Evolutionary conservation across 2,113 vertebrate species (phyloP), one percentile per base, ranked within the genome.

Genomic region (Dipodomys stephensi): DNA sequence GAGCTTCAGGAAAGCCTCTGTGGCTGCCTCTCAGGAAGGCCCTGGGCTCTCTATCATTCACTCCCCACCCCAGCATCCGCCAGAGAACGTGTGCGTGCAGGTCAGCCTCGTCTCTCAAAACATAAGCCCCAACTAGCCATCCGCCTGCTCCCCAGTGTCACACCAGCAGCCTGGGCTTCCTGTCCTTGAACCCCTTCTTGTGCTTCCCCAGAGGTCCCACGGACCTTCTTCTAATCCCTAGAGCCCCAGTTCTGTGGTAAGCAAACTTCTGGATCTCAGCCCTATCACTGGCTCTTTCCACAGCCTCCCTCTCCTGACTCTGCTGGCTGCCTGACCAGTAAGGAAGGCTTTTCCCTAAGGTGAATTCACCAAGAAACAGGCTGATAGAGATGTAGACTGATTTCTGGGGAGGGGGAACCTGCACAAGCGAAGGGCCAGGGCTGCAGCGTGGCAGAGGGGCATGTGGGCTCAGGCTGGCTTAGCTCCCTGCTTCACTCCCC

Each of bases 401-500:
- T 49, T 49, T 49, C 49, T 0, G 15, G 12, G 65, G 46, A 46
- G 60, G 32, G 0, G 22, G 20, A 67, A 60, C 15, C 4, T 10
- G 1, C 67, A 72, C 10, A 7, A 68, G 69, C 35, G 23, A 62
- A 6, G 28, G 12, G 7, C 28, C 30, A 64, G 18, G 64, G 39
- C 64, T 32, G 30, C 27, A 6, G n/a, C 1, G 0, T 32, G 76
- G 77, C 44, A 20, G 49, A 73, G 7, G 68, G 11, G 27, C 1
- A 0, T 35, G 68, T 23, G 65, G 72, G 46, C 71, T 2, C 2
- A 16, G 62, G 6, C 0, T 4, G 5, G 13, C 6, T 20, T 2
- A 4, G 39, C 57, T 32, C 23, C 16, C 44, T 2, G 0, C 7
- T 2, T 86, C 74, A 93, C 64, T 76, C 78, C 64, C 57, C 25